Evolutionary conservation across 2,113 vertebrate genomes (phyloP), one percentile per base, ranked within the genome.

Genomic region (Rutilus rutilus): DNA sequence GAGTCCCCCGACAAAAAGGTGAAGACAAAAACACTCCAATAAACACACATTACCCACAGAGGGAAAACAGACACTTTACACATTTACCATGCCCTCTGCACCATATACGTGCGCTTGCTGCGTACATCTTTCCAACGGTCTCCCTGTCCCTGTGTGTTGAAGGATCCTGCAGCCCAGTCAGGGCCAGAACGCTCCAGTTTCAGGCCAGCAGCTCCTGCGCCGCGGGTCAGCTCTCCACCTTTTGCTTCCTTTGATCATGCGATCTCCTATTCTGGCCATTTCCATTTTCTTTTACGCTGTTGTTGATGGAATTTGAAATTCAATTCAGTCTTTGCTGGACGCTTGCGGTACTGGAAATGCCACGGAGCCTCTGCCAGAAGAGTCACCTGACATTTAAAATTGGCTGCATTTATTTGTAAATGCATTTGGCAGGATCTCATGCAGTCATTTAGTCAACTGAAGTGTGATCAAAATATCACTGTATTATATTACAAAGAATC

Each of bases 121-220:
- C 74, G 2, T 77, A 6, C 47, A 15, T 19, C 52, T 27, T 64
- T 19, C 27, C 4, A 45, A 15, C 62, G 50, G 30, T n/a, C 54
- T 17, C 11, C 60, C 23, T 52, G 71, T 15, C n/a, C n/a, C 6
- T 45, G 82, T 73, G 82, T 84, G 90, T 90, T 81, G 83, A 92
- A 98, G 97, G 83, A 90, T 97, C 82, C 94, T 96, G 90, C 97
- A 97, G 86, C 93, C 96, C 92, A 97, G 93, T 85, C 97, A 97
- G 93, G 96, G 96, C 89, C 97, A 97, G 91, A 98, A 97, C 86
- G 94, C 97, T 25, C 94, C 96, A 0, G 84, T 93, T 83, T 90
- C 95, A 3, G 94, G 95, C 45, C 80, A 82, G 78, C 94, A 96
- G 36, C 93, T 98, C 57, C 97, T 94, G 90, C 96, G 96, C 87